Evolutionary conservation across 2,113 vertebrate genomes (phyloP), one percentile per base, ranked within the genome.

Genomic region (Pholis gunnellus): DNA sequence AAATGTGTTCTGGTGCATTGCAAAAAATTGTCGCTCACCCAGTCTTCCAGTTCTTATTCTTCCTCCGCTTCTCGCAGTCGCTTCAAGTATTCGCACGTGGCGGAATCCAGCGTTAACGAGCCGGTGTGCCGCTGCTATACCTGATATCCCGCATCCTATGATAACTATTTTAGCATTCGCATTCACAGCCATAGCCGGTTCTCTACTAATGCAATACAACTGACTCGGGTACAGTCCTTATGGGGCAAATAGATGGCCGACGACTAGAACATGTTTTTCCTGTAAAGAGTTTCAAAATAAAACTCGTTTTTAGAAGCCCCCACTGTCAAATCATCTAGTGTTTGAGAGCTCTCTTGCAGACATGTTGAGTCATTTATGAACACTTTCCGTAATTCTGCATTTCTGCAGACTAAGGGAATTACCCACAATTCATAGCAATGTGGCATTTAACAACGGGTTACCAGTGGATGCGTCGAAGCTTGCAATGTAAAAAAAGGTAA

Each of bases 61-160:
- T 57, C 97, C 97, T 0, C 97, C 97, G 9, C 90, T 90, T 20
- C 95, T 84, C 0, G 60, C 80, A 0, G 89, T 94, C 8, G 97
- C 96, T 84, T 97, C 96, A 75, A 97, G 85, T 38, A 97, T 73
- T 9, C 82, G 88, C 3, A 97, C 72, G 20, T 91, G 85, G 0
- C 31, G 60, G 73, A 94, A 93, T 9, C 93, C 93, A 5, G 83
- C 72, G 9, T 76, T 17, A 22, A 89, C 50, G 17, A 97, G 95
- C 67, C 91, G 93, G 74, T 93, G 91, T 0, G 95, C 97, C 0
- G 95, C 96, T 2, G 91, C 94, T 22, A 97, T 83, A 6, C 95
- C 97, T 0, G 96, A 94, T 56, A 97, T 90, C 3, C 97, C 97
- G 14, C 95, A 91, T 68, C 97, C 97, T 36, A 97, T 82, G 27